Percentiles rank a stretch among this genome's conserved stretches.
Conservation (phyloP, 2,888 invertebrate species). For the Ophion costatus region DNA sequence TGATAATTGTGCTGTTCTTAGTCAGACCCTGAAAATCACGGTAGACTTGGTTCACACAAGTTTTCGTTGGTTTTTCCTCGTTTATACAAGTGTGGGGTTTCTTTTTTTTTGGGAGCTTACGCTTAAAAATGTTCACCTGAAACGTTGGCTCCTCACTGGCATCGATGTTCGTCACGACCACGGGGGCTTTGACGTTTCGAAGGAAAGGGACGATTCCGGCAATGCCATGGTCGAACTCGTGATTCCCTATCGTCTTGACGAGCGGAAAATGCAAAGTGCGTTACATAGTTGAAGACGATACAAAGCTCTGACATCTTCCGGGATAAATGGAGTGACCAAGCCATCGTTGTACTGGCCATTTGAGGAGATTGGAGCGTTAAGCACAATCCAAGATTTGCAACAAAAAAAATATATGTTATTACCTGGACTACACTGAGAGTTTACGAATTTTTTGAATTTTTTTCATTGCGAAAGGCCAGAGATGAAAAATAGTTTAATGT, state of each 20-base stretch:
- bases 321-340: too few species aligned
- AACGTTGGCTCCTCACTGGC: conserved; percentile 87
- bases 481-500: too few species aligned
- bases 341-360: too few species aligned
- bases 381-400: too few species aligned
- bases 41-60: neutral
- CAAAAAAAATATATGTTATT: too few species aligned
- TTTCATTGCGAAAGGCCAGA: too few species aligned
- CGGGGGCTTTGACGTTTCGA: conserved; percentile 86
- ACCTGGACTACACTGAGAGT: too few species aligned
- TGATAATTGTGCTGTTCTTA: conserved; percentile 87
- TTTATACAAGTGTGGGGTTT: conserved; percentile 39
- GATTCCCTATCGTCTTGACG: conserved; percentile 91
- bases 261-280: neutral
- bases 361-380: too few species aligned
- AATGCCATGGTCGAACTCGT: conserved; percentile 93
- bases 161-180: conserved; percentile 92
- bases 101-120: neutral
- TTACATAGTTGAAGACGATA: neutral
- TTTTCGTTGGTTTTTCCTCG: neutral
- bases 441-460: too few species aligned
- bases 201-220: conserved; percentile 90
- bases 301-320: neutral
- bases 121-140: conserved; percentile 67
- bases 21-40: conserved; percentile 84